These are phyloP conservation scores for Hydrocynus forskahlii DNA, from an alignment of 2,797 vertebrate species.

Conservation along the genomic window DNA sequence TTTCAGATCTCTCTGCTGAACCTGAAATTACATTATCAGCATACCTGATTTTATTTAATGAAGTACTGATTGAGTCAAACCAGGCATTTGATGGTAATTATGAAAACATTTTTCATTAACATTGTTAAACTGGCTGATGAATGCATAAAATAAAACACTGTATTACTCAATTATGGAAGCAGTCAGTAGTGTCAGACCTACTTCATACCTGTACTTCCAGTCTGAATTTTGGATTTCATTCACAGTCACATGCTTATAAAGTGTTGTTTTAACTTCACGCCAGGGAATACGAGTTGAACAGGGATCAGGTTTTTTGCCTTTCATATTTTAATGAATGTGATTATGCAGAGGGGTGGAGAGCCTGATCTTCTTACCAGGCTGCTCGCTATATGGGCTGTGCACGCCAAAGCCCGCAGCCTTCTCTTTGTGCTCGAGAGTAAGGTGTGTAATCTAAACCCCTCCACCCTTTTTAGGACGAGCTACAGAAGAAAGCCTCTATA, in stretches of 20 bases:
- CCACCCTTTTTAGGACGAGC: constrained; percentile 81
- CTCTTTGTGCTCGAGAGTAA: constrained; percentile 5
- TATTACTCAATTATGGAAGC: no score
- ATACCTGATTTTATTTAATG: no score
- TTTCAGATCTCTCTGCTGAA: no score
- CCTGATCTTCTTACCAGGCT: neutral
- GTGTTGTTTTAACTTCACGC: neutral
- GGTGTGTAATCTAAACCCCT: constrained; percentile 15
- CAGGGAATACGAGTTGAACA: neutral
- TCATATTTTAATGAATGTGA: neutral
- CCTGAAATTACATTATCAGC: no score
- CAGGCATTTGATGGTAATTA: no score
- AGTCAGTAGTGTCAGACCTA: no score
- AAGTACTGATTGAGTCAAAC: no score
- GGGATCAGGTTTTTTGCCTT: neutral
- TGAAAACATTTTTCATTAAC: no score
- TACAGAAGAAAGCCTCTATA: constrained; percentile 90
- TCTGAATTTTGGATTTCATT: no score
- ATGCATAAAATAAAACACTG: no score
- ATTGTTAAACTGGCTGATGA: no score
- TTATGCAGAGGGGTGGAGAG: neutral
- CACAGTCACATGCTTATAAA: neutral
- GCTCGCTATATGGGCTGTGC: neutral
- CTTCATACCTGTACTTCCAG: no score
- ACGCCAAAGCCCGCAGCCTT: neutral